Conservation (phyloP, 2,797 vertebrate species). For the Heliangelus exortis region DNA sequence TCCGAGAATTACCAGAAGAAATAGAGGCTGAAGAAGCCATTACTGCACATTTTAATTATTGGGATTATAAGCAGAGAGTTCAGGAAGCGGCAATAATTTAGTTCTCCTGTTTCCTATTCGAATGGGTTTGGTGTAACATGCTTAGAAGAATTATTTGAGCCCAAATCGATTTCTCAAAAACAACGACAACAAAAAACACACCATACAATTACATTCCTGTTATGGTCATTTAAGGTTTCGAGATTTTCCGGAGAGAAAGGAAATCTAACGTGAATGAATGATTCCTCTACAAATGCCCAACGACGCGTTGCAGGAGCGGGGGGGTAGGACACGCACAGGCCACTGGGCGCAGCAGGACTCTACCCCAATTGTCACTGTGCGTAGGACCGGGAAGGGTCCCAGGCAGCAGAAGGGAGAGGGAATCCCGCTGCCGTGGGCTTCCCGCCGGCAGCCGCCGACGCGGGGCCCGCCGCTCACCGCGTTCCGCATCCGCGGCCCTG, state of each 20-base stretch:
- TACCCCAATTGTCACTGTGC: neutral
- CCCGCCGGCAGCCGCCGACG: neutral
- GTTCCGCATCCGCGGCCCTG: too few relatives aligned
- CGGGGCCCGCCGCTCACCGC: neutral
- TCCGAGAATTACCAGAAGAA: conserved; percentile 66
- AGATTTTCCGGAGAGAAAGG: conserved; percentile 16
- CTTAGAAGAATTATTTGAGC: conserved; percentile 46
- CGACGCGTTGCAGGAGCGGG: neutral
- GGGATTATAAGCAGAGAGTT: conserved; percentile 66
- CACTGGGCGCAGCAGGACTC: neutral
- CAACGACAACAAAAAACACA: neutral
- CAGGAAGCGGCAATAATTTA: conserved; percentile 63
- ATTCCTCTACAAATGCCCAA: neutral
- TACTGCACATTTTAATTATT: conserved; percentile 71
- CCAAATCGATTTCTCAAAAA: conserved; percentile 54
- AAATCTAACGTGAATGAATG: neutral
- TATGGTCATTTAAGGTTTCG: conserved; percentile 9
- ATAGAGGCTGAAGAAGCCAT: conserved; percentile 58
- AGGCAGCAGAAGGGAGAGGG: neutral
- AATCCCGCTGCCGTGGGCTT: neutral
- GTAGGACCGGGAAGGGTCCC: neutral
- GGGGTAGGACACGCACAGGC: neutral
- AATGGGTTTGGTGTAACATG: conserved; percentile 39
- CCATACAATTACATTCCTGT: conserved; percentile 36
- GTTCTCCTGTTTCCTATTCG: conserved; percentile 64